Base-by-base conservation (phyloP, 2,113 vertebrate species). In the Calyptommatus sinebrachiatus region DNA sequence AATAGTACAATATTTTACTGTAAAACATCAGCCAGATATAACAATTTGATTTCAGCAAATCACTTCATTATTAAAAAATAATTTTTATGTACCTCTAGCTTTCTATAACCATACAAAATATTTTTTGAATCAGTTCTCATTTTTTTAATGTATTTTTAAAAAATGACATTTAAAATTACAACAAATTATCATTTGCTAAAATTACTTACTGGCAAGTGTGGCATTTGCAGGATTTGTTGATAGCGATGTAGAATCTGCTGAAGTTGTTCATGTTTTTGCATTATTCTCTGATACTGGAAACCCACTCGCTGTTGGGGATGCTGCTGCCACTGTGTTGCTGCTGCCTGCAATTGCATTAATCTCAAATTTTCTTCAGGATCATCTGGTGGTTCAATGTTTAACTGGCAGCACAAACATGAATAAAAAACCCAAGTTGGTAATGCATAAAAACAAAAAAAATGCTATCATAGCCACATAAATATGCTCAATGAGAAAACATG, bases 241-340 rank as follows among this genome's bases (percentile, higher is more conserved):
- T 99, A 99, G 81, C 97, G 94, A 73, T 98, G 97, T 0, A 99
- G 94, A 29, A 99, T 93, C 86, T 98, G 95, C 88, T 99, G 97
- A 73, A 99, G 94, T 82, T 98, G 96, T 26, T 96, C 95, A 11
- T 99, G 98, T 72, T 99, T 97, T 90, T 98, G 97, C 97, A 99
- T 99, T 76, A 99, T 98, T 45, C 97, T 97, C 90, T 99, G 97
- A 91, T 99, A 99, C 3, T 99, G 98, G 89, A 97, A 95, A 31
- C 97, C 95, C 1, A 96, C 96, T 16, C 97, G 95, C 70, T 99
- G 97, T 48, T 99, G 98, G 80, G 98, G 98, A 73, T 98, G 97
- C 80, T 99, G 97, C 87, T 99, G 98, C 98, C 98, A 99, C 65
- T 99, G 97, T 41, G 98, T 97, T 18, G 98, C 98, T 71, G 98